A percentile compares a stretch with the other conserved stretches of the same genome.
Evolutionary conservation across 2,888 invertebrate species (phyloP).

Genomic region (Tetheella fluctuosa): DNA sequence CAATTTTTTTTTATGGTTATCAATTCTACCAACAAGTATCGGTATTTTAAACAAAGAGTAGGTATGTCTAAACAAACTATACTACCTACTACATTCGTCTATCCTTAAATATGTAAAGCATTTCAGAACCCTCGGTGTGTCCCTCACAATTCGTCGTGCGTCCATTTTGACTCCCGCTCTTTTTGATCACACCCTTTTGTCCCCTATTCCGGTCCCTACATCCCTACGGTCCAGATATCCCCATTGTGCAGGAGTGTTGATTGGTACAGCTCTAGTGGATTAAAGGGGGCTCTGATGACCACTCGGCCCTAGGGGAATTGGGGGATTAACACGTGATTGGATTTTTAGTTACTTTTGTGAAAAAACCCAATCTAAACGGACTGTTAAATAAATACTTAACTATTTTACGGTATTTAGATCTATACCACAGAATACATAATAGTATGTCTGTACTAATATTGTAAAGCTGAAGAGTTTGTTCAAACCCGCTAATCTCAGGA

Average conservation of each 20-base stretch:
- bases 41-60: background rate
- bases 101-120: slow-evolving; percentile 19
- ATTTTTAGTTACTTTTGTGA: slow-evolving; percentile 1
- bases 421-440: too few species aligned
- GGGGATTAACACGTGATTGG: slow-evolving; percentile 63
- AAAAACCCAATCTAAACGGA: background rate
- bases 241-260: slow-evolving; percentile 69
- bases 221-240: slow-evolving; percentile 48
- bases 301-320: slow-evolving; percentile 67
- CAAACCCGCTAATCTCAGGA: too few species aligned
- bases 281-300: slow-evolving; percentile 72
- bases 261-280: slow-evolving; percentile 77
- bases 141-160: slow-evolving; percentile 49
- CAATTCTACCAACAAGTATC: background rate
- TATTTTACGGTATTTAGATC: too few species aligned
- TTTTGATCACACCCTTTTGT: slow-evolving; percentile 26
- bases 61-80: background rate
- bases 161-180: slow-evolving; percentile 48
- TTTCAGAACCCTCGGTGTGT: slow-evolving; percentile 22
- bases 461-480: too few species aligned
- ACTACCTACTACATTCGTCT: slow-evolving; percentile 15
- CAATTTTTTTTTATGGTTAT: background rate
- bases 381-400: background rate
- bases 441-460: too few species aligned
- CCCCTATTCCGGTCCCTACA: slow-evolving; percentile 30